Percentiles rank a stretch among this genome's conserved stretches.
Evolutionary conservation across 2,888 invertebrate species (phyloP).

Genomic region (Pristionchus mayeri): DNA sequence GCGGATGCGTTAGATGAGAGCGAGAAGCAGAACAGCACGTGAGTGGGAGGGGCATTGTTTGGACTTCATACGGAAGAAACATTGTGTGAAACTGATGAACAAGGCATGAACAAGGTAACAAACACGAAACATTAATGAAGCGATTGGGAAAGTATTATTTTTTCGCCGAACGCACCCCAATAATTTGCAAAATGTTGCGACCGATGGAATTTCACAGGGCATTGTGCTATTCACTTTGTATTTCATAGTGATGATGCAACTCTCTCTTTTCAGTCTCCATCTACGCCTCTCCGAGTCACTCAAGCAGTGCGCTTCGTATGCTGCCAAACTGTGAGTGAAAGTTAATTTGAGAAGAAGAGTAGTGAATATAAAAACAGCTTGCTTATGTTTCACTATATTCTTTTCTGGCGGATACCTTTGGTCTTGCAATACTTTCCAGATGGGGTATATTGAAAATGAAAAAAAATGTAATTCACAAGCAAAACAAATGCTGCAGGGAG

Average conservation of each 20-base stretch:
- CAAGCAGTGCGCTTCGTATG: conserved; percentile 40
- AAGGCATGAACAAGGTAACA: too few species aligned
- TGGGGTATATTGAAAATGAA: not conserved
- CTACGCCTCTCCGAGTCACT: conserved; percentile 1
- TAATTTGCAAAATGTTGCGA: too few species aligned
- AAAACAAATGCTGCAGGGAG: not conserved
- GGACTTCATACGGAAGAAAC: not conserved
- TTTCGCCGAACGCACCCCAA: too few species aligned
- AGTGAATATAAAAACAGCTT: too few species aligned
- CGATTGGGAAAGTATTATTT: too few species aligned
- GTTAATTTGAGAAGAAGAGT: too few species aligned
- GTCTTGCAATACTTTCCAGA: too few species aligned
- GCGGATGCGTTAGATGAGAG: conserved; percentile 14
- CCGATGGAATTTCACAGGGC: too few species aligned
- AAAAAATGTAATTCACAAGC: not conserved
- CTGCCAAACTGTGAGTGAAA: conserved; percentile 37
- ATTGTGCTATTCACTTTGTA: too few species aligned
- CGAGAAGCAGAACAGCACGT: not conserved
- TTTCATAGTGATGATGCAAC: not conserved
- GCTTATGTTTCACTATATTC: too few species aligned
- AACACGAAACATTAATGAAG: too few species aligned
- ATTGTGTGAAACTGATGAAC: not conserved
- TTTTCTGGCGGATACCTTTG: too few species aligned
- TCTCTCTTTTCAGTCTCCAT: conserved; percentile 5
- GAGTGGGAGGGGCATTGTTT: not conserved